Percentiles rank a stretch among this genome's conserved stretches.
phyloP scores from a whole-genome alignment of 2,888 invertebrate species.

The Nebria brevicollis region DNA sequence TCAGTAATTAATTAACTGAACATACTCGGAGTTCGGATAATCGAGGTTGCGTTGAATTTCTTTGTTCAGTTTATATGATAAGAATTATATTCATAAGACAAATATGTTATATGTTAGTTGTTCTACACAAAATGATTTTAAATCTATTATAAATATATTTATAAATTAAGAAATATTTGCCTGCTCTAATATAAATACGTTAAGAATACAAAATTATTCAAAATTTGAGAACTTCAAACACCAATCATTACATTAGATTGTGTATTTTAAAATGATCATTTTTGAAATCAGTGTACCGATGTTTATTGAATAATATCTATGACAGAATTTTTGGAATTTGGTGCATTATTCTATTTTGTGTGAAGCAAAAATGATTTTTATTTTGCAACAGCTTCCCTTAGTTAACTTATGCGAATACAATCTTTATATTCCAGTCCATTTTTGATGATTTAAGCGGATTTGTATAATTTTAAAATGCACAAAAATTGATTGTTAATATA shows the following conservation, averaged over 20 bases:
- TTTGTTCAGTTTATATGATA: neutral
- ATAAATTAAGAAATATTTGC: neutral
- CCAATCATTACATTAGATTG: neutral
- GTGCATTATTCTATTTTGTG: no score
- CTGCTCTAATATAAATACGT: constrained; percentile 1
- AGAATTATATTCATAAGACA: neutral
- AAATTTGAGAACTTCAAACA: neutral
- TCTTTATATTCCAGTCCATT: constrained; percentile 8
- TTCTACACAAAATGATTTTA: neutral
- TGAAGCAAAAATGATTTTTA: neutral
- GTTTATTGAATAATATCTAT: neutral
- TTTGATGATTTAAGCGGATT: neutral
- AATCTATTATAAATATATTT: neutral
- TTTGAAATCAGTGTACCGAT: neutral
- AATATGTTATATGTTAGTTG: constrained; percentile 1
- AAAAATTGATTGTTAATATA: constrained; percentile 34
- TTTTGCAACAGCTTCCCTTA: neutral
- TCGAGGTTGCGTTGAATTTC: no score
- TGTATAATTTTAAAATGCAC: constrained; percentile 31
- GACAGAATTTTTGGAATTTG: neutral
- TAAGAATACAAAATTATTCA: neutral
- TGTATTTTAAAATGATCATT: neutral
- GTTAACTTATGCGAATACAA: neutral
- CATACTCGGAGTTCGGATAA: no score
- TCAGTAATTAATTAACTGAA: no score